phyloP scores from a whole-genome alignment of 2,113 vertebrate species.

The Halichoeres trimaculatus region DNA sequence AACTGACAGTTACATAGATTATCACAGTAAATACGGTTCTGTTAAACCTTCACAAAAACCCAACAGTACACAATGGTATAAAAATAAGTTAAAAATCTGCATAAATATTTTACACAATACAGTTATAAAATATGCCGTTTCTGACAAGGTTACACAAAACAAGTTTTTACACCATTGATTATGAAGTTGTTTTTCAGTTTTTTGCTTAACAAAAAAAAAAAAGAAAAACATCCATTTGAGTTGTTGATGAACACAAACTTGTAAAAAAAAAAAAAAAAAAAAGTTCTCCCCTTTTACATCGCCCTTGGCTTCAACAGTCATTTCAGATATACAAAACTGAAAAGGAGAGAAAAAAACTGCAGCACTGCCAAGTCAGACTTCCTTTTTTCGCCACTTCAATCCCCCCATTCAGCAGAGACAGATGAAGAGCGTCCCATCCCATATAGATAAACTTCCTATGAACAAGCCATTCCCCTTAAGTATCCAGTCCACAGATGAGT shows the following conservation, averaged over 20 bases:
- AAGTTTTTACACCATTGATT: conserved; percentile 31
- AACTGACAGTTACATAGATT: conserved; percentile 49
- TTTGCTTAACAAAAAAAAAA: conserved; percentile 39
- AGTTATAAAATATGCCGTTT: conserved; percentile 68
- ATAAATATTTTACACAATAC: conserved; percentile 92
- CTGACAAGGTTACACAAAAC: conserved; percentile 60
- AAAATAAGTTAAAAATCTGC: conserved; percentile 99
- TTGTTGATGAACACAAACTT: conserved; percentile 32
- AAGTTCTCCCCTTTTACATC: conserved; percentile 31
- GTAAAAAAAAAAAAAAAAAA: conserved; percentile 12
- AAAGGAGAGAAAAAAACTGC: background rate
- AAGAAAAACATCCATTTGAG: conserved; percentile 44
- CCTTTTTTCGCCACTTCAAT: conserved; percentile 47
- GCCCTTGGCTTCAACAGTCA: conserved; percentile 25
- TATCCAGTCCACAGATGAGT: conserved; percentile 53
- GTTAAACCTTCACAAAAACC: conserved; percentile 77
- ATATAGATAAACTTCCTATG: conserved; percentile 39
- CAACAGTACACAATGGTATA: conserved; percentile 92
- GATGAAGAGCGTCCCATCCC: conserved; percentile 54
- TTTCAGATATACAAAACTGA: conserved; percentile 47
- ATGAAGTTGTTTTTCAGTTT: conserved; percentile 45
- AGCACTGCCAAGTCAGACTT: conserved; percentile 31
- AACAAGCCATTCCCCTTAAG: conserved; percentile 44
- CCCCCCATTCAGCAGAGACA: conserved; percentile 38
- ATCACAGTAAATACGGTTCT: conserved; percentile 68